Evolutionary conservation across 2,797 vertebrate genomes (phyloP).

Genomic region (Oophaga sylvatica): DNA sequence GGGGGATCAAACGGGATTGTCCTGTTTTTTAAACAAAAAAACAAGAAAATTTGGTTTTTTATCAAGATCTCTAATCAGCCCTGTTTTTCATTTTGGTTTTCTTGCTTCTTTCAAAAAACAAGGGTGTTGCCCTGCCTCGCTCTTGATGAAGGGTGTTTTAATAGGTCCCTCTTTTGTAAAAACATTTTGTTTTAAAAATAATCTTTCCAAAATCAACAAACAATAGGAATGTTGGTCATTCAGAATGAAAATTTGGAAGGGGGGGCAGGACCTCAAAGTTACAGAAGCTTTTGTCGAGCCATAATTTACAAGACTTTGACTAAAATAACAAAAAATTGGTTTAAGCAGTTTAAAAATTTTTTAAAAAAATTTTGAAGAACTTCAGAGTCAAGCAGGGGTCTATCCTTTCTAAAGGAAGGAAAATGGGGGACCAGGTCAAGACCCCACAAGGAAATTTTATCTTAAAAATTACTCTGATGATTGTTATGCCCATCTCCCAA

Average conservation of each 20-base stretch:
- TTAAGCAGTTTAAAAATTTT: slow-evolving; percentile 56
- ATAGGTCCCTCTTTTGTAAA: slow-evolving; percentile 60
- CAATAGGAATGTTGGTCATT: slow-evolving; percentile 61
- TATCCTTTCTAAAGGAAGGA: slow-evolving; percentile 53
- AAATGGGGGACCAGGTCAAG: slow-evolving; percentile 58
- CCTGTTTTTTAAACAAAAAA: neutral
- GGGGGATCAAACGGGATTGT: neutral
- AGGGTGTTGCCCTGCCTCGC: slow-evolving; percentile 51
- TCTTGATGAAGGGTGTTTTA: slow-evolving; percentile 58
- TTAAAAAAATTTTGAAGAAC: slow-evolving; percentile 58
- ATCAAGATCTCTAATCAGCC: slow-evolving; percentile 31
- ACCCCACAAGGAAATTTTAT: slow-evolving; percentile 60
- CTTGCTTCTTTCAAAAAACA: slow-evolving; percentile 34
- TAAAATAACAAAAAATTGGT: slow-evolving; percentile 55
- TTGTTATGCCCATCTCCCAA: slow-evolving; percentile 57
- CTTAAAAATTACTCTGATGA: slow-evolving; percentile 56
- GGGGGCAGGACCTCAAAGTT: slow-evolving; percentile 56
- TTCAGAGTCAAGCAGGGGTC: slow-evolving; percentile 57
- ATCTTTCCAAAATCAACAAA: slow-evolving; percentile 62
- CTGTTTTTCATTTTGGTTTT: neutral
- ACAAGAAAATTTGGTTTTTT: neutral
- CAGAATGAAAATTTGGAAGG: slow-evolving; percentile 60
- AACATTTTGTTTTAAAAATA: slow-evolving; percentile 61
- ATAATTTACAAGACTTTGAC: slow-evolving; percentile 62
- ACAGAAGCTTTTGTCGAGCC: slow-evolving; percentile 60